Base-by-base conservation (phyloP, 2,113 vertebrate genomes). In the Anoplopoma fimbria region DNA sequence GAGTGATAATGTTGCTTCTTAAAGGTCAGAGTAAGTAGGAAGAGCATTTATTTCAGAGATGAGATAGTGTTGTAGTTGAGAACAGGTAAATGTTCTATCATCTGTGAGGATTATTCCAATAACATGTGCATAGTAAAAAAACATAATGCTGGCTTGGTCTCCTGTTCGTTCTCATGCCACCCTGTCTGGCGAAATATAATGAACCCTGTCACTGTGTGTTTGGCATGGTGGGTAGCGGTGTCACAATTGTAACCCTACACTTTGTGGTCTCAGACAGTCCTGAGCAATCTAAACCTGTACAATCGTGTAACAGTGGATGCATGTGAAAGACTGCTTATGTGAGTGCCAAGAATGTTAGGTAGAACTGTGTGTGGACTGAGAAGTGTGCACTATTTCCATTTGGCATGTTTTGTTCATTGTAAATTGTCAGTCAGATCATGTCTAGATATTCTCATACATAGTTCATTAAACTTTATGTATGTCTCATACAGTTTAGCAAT, bases 161-260 rank as follows among this genome's bases (percentile, higher is more conserved):
- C n/a, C 23, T 82, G 23, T 82, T 67, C n/a, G 68, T 55, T 69
- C 25, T 61, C 57, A 25, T 70, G 42, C 69, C 75, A 69, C 49
- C 63, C 72, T 77, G 83, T 61, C 74, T 79, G 75, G 51, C 64
- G 42, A 62, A 68, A 55, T 31, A 71, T 51, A 78, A 79, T 79
- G 70, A 81, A 51, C 33, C 34, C 75, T 73, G 67, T 78, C 70
- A 79, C 72, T 75, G 74, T 81, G 73, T 83, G 69, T n/a, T n/a
- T 69, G 71, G 77, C 53, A 27, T 10, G 2, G 0, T 0, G 49
- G 36, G 15, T 73, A 63, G 29, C 69, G 49, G 29, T 64, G 75
- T 77, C 69, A 88, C 60, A 75, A 23, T 33, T 55, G 64, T 78
- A 86, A 81, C 45, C 29, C 58, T 57, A 36, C 2, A 13, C 73